phyloP scores from a whole-genome alignment of 2,888 invertebrate species.

The Ophioninae sp. region DNA sequence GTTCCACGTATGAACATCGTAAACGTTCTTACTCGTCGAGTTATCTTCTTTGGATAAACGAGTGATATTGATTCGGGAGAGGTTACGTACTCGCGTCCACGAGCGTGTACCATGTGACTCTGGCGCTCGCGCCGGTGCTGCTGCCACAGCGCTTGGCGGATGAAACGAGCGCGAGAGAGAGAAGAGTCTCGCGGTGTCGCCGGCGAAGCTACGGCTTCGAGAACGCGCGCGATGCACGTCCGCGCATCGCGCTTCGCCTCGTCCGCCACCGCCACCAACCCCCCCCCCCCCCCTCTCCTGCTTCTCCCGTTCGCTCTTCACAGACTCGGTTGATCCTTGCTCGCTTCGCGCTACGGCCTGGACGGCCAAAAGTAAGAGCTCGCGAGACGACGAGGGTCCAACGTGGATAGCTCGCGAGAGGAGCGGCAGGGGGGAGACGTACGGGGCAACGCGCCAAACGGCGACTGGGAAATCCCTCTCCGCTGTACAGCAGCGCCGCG shows the following conservation, averaged over 20 bases:
- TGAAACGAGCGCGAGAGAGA: constrained; percentile 59
- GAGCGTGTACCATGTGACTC: constrained; percentile 77
- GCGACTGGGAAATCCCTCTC: constrained; percentile 72
- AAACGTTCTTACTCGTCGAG: constrained; percentile 7
- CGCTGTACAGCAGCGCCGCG: constrained; percentile 79
- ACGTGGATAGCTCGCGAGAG: constrained; percentile 26
- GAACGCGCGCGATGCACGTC: constrained; percentile 76
- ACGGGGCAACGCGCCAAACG: constrained; percentile 30
- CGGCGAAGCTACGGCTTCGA: constrained; percentile 34
- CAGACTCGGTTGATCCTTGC: not conserved
- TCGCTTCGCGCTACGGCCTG: not conserved
- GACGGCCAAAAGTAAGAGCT: constrained; percentile 64
- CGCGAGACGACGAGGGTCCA: constrained; percentile 57
- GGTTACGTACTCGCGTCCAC: constrained; percentile 79
- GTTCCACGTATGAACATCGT: constrained; percentile 20
- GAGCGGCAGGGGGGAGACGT: constrained; percentile 27
- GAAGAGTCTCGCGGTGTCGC: constrained; percentile 61
- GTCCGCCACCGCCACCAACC: constrained; percentile 53
- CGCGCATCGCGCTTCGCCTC: constrained; percentile 72
- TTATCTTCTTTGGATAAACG: constrained; percentile 74
- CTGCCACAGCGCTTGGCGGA: constrained; percentile 37
- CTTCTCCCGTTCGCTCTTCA: no score
- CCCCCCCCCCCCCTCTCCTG: no score
- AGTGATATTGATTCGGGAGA: constrained; percentile 81
- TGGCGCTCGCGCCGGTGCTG: constrained; percentile 58